phyloP scores from a whole-genome alignment of 2,797 vertebrate species.

The Pseudomugil tenellus region DNA sequence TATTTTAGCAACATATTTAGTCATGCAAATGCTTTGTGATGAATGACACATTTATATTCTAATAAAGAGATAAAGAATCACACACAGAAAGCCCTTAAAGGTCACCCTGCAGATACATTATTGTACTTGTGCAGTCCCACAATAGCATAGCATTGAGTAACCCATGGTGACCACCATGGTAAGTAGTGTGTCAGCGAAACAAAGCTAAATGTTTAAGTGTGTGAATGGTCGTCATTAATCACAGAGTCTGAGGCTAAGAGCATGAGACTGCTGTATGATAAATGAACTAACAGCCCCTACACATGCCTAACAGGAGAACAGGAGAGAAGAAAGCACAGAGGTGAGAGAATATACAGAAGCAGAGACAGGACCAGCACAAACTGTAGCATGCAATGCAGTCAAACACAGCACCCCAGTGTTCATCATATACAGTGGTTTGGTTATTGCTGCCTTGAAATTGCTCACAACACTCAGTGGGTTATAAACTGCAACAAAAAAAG shows the following conservation, averaged over 20 bases:
- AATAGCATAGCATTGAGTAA: conserved; percentile 65
- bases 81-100: conserved; percentile 48
- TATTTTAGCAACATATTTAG: conserved; percentile 4
- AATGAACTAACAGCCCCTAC: conserved; percentile 70
- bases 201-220: conserved; percentile 82
- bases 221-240: conserved; percentile 80
- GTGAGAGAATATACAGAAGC: conserved; percentile 38
- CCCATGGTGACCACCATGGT: conserved; percentile 63
- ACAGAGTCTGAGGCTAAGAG: conserved; percentile 65
- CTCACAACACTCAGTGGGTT: conserved; percentile 22
- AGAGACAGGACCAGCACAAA: conserved; percentile 32
- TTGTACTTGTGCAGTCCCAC: conserved; percentile 47
- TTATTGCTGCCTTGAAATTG: conserved; percentile 48
- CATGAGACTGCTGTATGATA: conserved; percentile 70
- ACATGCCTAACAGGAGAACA: conserved; percentile 54
- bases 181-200: conserved; percentile 77
- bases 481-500: conserved; percentile 2
- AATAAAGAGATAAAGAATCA: conserved; percentile 15
- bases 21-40: conserved; percentile 30
- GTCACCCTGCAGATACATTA: conserved; percentile 54
- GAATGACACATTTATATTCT: conserved; percentile 51
- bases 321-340: conserved; percentile 36
- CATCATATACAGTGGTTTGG: conserved; percentile 37
- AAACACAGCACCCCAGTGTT: conserved; percentile 48
- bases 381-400: conserved; percentile 38